A percentile compares a stretch with the other conserved stretches of the same genome.
phyloP scores from a whole-genome alignment of 2,113 vertebrate genomes.

The Danionella cerebrum region DNA sequence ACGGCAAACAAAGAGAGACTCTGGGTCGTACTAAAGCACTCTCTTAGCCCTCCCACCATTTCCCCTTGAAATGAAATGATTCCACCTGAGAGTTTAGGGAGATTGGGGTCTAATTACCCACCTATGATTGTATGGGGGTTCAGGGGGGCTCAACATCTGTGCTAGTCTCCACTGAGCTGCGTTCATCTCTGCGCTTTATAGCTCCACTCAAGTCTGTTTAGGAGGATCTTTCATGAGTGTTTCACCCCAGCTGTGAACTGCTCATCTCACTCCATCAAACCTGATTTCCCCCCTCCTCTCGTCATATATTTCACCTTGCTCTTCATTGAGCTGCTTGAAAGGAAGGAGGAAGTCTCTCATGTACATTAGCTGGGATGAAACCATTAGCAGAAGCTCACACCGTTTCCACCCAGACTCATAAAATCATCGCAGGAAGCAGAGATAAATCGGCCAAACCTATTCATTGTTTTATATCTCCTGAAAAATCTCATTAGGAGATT shows the following conservation, averaged over 20 bases:
- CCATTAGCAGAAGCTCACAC: constrained; percentile 13
- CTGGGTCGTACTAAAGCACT: constrained; percentile 12
- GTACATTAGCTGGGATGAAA: constrained; percentile 17
- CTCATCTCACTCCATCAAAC: constrained; percentile 15
- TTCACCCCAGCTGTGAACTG: neutral
- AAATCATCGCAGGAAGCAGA: neutral
- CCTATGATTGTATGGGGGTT: constrained; percentile 17
- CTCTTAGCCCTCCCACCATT: constrained; percentile 24
- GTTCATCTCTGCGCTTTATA: constrained; percentile 20
- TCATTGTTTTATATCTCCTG: neutral
- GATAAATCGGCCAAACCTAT: neutral
- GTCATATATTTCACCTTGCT: constrained; percentile 19
- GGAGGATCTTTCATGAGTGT: constrained; percentile 5
- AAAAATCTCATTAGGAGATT: neutral
- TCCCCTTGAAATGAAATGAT: constrained; percentile 18
- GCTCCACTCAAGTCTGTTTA: constrained; percentile 7
- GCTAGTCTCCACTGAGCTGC: constrained; percentile 13
- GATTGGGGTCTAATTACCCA: constrained; percentile 40
- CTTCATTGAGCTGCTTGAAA: neutral
- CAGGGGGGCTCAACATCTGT: constrained; percentile 39
- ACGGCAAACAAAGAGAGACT: constrained; percentile 20
- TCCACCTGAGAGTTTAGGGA: constrained; percentile 36
- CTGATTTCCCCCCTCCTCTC: neutral
- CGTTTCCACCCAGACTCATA: neutral
- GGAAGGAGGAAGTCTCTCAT: constrained; percentile 2